Evolutionary conservation across 2,113 vertebrate species (phyloP), one percentile per base, ranked within the genome.

Genomic region (Heterocephalus glaber): DNA sequence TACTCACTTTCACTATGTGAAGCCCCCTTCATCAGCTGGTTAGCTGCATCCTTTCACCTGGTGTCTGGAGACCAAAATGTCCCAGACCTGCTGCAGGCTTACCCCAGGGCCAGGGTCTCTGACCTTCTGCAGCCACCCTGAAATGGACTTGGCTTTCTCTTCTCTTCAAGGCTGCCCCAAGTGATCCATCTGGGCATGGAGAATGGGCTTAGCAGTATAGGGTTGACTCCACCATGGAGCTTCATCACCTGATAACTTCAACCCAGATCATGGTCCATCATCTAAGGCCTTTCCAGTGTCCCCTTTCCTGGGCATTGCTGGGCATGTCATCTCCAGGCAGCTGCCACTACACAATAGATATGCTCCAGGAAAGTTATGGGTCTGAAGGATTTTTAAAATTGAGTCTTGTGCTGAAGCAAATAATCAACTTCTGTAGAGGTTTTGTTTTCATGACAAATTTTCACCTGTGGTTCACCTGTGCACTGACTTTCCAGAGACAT

Each of bases 161-260:
- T 44, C 19, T 56, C 30, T 49, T 22, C 17, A 7, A 11, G 13
- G 0, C 41, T 22, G 2, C 12, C 17, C 63, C 0, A 1, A n/a
- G 22, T 17, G 3, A 2, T 7, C 24, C 80, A 61, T 19, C 10
- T 28, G 33, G 61, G 11, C 54, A 3, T 5, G 56, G n/a, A 47
- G 28, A 79, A 54, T 22, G 6, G 68, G 24, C 33, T 66, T 26
- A 30, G 47, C 14, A 66, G 58, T 35, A 9, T 6, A 56, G 0
- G 12, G 17, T 13, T 22, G 22, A 84, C n/a, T 17, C 22, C 7
- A 1, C 13, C 0, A 0, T 7, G 6, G 33, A 5, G 1, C 72
- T 79, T 79, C 19, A 47, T 47, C 1, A 7, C 44, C 72, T 76
- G 44, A 17, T 47, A 30, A 30, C 41, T 12, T 14, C 83, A 94